A percentile compares a stretch with the other conserved stretches of the same genome.
Evolutionary conservation across 2,113 vertebrate genomes (phyloP).

Genomic region (Formicarius rufipectus): DNA sequence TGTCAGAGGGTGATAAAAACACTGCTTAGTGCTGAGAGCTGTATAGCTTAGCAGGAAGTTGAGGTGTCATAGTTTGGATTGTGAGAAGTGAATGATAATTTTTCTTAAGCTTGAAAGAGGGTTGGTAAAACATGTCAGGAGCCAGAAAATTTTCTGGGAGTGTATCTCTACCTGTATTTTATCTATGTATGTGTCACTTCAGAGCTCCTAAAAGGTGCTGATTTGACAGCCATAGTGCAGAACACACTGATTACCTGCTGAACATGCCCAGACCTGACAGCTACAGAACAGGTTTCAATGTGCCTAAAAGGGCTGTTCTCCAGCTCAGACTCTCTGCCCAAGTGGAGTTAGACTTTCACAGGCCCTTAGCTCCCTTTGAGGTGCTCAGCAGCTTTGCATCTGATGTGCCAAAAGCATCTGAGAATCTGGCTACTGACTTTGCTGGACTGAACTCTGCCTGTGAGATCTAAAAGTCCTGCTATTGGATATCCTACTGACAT

Average conservation of each 20-base stretch:
- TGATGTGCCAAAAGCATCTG: background rate
- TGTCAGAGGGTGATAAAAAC: background rate
- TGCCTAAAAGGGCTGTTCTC: background rate
- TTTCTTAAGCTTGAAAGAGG: background rate
- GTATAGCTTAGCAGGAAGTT: background rate
- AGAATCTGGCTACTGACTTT: background rate
- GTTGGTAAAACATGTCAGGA: background rate
- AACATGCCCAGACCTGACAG: background rate
- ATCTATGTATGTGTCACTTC: background rate
- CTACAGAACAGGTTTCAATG: rapidly evolving
- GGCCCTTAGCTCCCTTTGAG: background rate
- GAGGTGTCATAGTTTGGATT: background rate
- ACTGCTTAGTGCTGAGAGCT: background rate
- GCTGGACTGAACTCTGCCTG: background rate
- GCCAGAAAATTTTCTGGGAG: background rate
- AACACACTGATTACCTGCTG: background rate
- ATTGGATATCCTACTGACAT: rapidly evolving
- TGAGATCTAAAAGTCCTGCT: background rate
- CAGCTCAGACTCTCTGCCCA: background rate
- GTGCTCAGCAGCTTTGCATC: background rate
- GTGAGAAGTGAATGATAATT: background rate
- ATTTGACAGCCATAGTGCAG: background rate
- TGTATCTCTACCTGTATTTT: background rate
- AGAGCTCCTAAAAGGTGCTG: background rate
- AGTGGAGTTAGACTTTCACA: background rate